Evolutionary conservation across 2,888 invertebrate genomes (phyloP), one percentile per base, ranked within the genome.

Genomic region (Carcina quercana): DNA sequence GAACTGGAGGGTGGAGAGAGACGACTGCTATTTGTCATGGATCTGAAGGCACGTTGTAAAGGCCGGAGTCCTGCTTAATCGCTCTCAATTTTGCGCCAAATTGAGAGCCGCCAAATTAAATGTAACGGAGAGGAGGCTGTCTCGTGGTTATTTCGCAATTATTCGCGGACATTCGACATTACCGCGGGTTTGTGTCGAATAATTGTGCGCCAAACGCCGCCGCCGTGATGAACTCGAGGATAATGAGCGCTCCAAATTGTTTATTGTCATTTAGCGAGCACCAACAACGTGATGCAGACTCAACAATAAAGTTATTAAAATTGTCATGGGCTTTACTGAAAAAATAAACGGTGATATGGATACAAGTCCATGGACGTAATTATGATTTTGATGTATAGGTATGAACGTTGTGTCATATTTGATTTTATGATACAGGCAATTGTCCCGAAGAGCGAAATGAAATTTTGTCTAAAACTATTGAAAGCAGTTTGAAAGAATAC

Each of bases 161-260:
- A 80, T 70, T 64, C 64, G 69, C 59, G 73, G 71, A 66, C 72
- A 68, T 72, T 74, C 66, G 65, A 66, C 76, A 75, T 79, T 73
- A 79, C 68, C 59, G 58, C 61, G 67, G 69, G 60, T 66, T 69
- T 68, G 71, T 66, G 67, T 64, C 45, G 70, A 68, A 78, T 78
- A 80, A 82, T 83, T 69, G 60, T 53, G 57, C 54, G 64, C 53
- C 56, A 61, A 62, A 62, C 60, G 60, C 63, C 33, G 69, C 73
- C 60, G 60, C 63, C 33, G 69, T 74, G 71, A 80, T 80, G 78
- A 75, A 72, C 69, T 57, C 56, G 52, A 53, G 54, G 61, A 67
- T 79, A 79, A 80, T 76, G 80, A 79, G 67, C 55, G 64, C 60
- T 54, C 67, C 50, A 70, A 79, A 78, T 74, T 78, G 79, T 82